Evolutionary conservation across 2,113 vertebrate genomes (phyloP).

Genomic region (Vidua macroura): DNA sequence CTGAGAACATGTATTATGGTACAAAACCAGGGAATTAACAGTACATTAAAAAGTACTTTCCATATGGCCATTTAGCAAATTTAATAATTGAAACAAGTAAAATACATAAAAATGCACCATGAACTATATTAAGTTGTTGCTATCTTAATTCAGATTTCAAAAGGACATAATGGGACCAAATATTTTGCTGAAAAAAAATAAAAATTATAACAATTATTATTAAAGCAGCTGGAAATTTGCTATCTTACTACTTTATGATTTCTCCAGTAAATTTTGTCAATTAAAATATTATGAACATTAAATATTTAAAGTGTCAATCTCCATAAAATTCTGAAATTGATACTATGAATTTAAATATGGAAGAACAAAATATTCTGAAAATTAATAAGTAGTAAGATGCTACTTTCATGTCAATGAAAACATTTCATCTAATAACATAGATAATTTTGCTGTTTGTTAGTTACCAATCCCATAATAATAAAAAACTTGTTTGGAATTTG

Average conservation of each 20-base stretch:
- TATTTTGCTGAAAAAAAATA: background rate
- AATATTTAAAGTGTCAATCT: background rate
- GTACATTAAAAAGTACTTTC: background rate
- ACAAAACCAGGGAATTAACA: background rate
- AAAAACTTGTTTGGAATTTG: background rate
- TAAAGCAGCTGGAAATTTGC: background rate
- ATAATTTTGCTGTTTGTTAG: background rate
- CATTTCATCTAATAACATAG: background rate
- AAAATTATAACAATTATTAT: background rate
- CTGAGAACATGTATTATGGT: background rate
- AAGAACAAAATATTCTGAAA: background rate
- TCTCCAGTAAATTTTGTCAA: background rate
- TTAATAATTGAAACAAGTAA: background rate
- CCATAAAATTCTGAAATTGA: background rate
- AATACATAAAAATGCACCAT: background rate
- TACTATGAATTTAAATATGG: background rate
- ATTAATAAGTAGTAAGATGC: background rate
- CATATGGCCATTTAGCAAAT: background rate
- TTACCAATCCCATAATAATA: background rate
- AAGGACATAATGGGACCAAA: background rate
- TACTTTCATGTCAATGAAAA: background rate
- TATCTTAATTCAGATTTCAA: background rate
- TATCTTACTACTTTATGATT: background rate
- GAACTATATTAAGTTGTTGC: background rate
- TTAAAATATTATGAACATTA: background rate